Evolutionary conservation across 2,797 vertebrate genomes (phyloP).

Genomic region (Rhabdophis nuchalis): DNA sequence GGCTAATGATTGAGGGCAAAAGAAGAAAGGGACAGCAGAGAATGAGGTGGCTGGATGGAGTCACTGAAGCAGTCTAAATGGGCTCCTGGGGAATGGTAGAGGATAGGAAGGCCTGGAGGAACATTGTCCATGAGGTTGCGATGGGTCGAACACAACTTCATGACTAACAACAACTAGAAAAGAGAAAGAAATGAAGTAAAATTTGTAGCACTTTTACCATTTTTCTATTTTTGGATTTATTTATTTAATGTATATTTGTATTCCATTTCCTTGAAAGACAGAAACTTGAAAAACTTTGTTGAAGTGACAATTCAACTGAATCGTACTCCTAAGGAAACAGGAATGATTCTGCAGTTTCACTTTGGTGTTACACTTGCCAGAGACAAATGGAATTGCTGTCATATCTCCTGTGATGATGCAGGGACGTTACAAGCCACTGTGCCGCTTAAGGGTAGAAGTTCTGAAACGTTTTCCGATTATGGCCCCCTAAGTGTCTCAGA

Average conservation of each 20-base stretch:
- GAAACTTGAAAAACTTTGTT: constrained; percentile 8
- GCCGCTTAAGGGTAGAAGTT: background rate
- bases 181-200: background rate
- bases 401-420: background rate
- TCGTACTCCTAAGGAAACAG: background rate
- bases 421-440: background rate
- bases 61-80: too few species aligned
- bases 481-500: background rate
- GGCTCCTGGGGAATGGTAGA: too few species aligned
- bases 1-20: too few species aligned
- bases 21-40: too few species aligned
- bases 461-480: background rate
- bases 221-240: background rate
- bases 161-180: background rate
- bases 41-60: too few species aligned
- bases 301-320: constrained; percentile 3
- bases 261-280: constrained; percentile 1
- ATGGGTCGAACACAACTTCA: too few species aligned
- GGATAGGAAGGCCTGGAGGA: too few species aligned
- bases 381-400: background rate
- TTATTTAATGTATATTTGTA: background rate
- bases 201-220: background rate
- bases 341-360: too few species aligned
- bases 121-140: too few species aligned
- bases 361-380: background rate